These are phyloP conservation scores for Amazona vittata DNA, from an alignment of 2,113 vertebrate species.

Conservation along the genomic window DNA sequence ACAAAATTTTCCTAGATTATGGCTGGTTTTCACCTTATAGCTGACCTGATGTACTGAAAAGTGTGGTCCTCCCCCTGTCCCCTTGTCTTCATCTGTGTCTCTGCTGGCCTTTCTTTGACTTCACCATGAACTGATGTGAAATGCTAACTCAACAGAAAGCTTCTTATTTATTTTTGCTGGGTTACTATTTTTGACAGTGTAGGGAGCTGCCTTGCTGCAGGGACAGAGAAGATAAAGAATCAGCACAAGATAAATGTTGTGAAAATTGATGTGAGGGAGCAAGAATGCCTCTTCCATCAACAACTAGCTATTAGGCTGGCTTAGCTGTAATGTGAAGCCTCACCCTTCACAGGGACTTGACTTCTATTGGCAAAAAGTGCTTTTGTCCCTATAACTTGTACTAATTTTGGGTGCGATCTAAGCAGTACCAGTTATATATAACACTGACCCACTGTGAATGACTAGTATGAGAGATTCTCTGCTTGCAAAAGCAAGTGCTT, in stretches of 20 bases:
- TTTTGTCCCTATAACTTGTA: background rate
- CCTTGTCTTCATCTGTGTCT: background rate
- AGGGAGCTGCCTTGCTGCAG: background rate
- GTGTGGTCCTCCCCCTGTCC: background rate
- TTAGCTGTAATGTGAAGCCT: background rate
- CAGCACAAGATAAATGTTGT: background rate
- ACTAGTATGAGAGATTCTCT: background rate
- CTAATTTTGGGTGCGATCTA: background rate
- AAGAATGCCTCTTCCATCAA: constrained; percentile 1
- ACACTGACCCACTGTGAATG: background rate
- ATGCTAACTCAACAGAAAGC: background rate
- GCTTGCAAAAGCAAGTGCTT: background rate
- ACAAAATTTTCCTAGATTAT: background rate
- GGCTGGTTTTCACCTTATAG: background rate
- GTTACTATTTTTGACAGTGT: background rate
- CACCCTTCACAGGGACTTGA: background rate
- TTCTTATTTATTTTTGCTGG: background rate
- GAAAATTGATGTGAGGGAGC: background rate
- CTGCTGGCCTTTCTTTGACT: background rate
- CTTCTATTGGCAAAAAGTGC: background rate
- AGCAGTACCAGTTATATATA: background rate
- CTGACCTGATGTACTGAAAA: background rate
- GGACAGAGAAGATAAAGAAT: background rate
- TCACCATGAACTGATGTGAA: background rate
- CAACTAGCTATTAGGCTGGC: background rate